phyloP scores from a whole-genome alignment of 2,113 vertebrate genomes.

The Rhodinocichla rosea region DNA sequence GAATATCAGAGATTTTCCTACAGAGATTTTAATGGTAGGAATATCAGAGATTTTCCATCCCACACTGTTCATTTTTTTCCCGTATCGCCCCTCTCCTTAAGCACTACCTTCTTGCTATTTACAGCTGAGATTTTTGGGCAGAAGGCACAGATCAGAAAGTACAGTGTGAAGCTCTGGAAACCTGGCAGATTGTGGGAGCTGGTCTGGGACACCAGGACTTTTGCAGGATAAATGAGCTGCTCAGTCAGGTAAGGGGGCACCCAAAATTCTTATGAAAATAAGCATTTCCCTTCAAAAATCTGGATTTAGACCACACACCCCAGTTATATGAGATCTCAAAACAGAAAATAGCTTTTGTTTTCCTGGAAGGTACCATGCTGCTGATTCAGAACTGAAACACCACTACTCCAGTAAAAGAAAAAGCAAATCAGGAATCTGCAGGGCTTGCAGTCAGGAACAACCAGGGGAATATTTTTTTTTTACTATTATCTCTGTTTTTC shows the following conservation, averaged over 20 bases:
- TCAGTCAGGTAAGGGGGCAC: not conserved
- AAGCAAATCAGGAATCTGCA: not conserved
- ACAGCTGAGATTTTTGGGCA: not conserved
- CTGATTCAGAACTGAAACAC: not conserved
- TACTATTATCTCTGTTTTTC: not conserved
- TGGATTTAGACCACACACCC: not conserved
- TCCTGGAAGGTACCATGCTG: not conserved
- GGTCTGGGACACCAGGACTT: not conserved
- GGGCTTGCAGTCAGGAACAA: not conserved
- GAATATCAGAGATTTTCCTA: not conserved
- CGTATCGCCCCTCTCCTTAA: not conserved
- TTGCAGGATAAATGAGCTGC: not conserved
- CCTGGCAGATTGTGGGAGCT: not conserved
- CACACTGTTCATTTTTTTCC: not conserved
- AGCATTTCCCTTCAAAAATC: not conserved
- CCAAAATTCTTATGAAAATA: not conserved
- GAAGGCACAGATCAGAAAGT: not conserved
- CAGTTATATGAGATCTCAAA: not conserved
- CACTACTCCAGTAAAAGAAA: not conserved
- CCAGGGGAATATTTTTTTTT: not conserved
- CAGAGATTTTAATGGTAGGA: not conserved
- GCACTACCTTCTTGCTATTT: not conserved
- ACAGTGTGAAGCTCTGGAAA: not conserved
- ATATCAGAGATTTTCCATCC: not conserved
- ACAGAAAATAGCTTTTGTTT: not conserved